Conservation (phyloP, 2,888 invertebrate species). For the Carabus problematicus region DNA sequence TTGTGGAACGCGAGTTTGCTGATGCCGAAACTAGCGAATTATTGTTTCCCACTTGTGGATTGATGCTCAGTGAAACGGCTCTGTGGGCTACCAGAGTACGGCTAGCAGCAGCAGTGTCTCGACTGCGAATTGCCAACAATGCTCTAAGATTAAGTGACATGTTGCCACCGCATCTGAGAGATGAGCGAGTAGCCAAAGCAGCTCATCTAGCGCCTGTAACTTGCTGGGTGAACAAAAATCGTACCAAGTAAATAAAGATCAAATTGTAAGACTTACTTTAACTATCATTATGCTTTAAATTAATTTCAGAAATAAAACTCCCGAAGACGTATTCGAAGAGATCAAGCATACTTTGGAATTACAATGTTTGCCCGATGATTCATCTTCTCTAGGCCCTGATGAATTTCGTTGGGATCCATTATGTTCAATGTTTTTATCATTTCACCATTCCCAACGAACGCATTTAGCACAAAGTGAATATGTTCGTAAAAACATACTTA, state of each 20-base stretch:
- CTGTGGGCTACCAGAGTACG: slow-evolving; percentile 72
- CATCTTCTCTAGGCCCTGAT: slow-evolving; percentile 46
- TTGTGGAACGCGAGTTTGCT: slow-evolving; percentile 27
- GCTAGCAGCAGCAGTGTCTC: slow-evolving; percentile 78
- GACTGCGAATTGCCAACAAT: slow-evolving; percentile 76
- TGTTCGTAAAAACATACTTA: slow-evolving; percentile 63
- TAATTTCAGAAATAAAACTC: slow-evolving; percentile 44
- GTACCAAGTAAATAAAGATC: slow-evolving; percentile 64
- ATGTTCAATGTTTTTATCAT: slow-evolving; percentile 63
- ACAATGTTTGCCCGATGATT: slow-evolving; percentile 45
- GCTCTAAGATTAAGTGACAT: slow-evolving; percentile 74
- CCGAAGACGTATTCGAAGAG: slow-evolving; percentile 48
- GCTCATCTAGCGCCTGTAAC: slow-evolving; percentile 66
- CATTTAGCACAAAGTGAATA: slow-evolving; percentile 65
- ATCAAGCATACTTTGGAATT: slow-evolving; percentile 50
- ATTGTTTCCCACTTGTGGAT: slow-evolving; percentile 52
- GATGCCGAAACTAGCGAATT: slow-evolving; percentile 47
- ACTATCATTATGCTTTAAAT: neutral
- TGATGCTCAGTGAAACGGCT: slow-evolving; percentile 66
- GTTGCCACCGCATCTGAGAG: slow-evolving; percentile 74
- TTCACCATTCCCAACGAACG: slow-evolving; percentile 64
- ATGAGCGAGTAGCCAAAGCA: slow-evolving; percentile 69
- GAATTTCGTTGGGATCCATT: slow-evolving; percentile 57
- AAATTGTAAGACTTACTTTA: neutral
- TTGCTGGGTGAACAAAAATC: slow-evolving; percentile 82